Evolutionary conservation across 2,888 invertebrate genomes (phyloP), one percentile per base, ranked within the genome.

Genomic region (Onchidella celtica): DNA sequence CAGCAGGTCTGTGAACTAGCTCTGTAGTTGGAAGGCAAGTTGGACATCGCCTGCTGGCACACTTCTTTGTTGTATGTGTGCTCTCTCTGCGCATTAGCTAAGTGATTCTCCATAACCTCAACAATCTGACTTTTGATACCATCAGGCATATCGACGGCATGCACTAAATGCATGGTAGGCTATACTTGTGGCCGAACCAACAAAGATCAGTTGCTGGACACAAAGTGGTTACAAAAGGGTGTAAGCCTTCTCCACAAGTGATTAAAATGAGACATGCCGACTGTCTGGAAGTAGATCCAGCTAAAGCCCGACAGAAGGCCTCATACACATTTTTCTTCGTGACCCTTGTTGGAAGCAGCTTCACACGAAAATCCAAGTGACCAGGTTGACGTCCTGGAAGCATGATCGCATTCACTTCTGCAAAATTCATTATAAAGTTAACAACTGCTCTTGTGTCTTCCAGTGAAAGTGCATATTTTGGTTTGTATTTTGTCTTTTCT

Each of bases 401-500:
- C 47, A 66, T 4, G 21, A 85, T 32, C n/a, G 81, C 85, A 81
- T 85, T 65, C n/a, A 61, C 78, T 40, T 83, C 79, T 14, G 81
- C 84, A 81, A 47, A 84, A 11, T 81, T 73, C 27, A 47, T 36
- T 17, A 80, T n/a, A n/a, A n/a, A n/a, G n/a, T n/a, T n/a, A 70
- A 83, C 79, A 47, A 79, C 81, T 17, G 34, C 24, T 1, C 68
- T 38, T 29, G 57, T 78, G 75, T 75, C 65, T 4, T 65, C 27
- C 24, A 75, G 61, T 3, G 63, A 24, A 11, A 63, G n/a, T 29
- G 38, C 63, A 65, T 75, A n/a, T 38, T 63, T 40, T 70, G 70
- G 70, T n/a, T 11, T 17, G 17, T 14, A 61, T 24, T 32, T 74
- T 38, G 80, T 47, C 9, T 38, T 29, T 68, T 66, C 66, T 9